Base-by-base conservation (phyloP, 2,113 vertebrate genomes). In the Crypturellus undulatus region DNA sequence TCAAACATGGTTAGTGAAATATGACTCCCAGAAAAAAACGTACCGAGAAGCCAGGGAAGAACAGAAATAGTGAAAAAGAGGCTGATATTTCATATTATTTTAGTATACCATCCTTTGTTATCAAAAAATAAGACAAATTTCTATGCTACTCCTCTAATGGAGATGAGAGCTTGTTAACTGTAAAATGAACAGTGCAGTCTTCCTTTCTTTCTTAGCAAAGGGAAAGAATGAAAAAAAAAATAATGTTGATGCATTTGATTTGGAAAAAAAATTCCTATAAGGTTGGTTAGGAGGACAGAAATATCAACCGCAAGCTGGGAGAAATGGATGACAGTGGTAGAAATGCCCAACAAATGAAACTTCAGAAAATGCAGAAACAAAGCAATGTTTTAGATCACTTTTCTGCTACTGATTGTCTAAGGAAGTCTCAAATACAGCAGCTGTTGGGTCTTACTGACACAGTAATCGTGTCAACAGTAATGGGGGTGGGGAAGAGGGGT, bases 71-170 rank as follows among this genome's bases (percentile, higher is more conserved):
- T 11, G 20, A 63, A 79, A 12, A 13, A 42, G 82, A 54, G 15
- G 38, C 18, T 43, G 15, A 30, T 19, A 5, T 56, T 49, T 1
- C 0, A 6, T 30, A 49, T 10, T 47, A 60, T 28, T 69, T 25
- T 9, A 42, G 49, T 68, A 28, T 18, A 19, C 43, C 40, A 20
- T n/a, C 52, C 18, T 28, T 3, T 1, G 3, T 54, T 54, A 54
- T 28, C 52, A 86, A 45, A 36, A 79, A 6, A 36, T 25, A 72
- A 58, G 36, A 47, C 16, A 47, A 54, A 42, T 4, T 6, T 13
- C 49, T 45, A 77, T 4, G 2, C 19, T 76, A 43, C 8, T 82
- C 9, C 59, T 59, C 25, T 45, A 77, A 83, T 3, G 5, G n/a
- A 62, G 26, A 49, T 15, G 26, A 2, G 13, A 92, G 19, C 40